A percentile compares a stretch with the other conserved stretches of the same genome.
phyloP scores from a whole-genome alignment of 2,797 vertebrate genomes.

The Leptatherina wallacei region DNA sequence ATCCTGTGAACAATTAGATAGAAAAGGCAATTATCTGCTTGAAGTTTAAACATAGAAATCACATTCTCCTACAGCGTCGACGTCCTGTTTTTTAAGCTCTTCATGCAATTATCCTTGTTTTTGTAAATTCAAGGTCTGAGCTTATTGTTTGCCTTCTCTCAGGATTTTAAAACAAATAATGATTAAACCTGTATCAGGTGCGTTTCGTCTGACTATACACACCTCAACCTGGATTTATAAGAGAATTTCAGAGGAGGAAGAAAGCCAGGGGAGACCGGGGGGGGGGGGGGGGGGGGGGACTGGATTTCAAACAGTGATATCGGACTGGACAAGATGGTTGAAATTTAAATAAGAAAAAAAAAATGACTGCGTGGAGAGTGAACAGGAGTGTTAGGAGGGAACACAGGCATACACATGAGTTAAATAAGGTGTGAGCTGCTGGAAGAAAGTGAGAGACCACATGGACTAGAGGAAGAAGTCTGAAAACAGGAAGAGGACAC shows the following conservation, averaged over 20 bases:
- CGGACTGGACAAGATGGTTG: slow-evolving; percentile 29
- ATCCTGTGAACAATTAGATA: slow-evolving; percentile 24
- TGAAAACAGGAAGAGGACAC: background rate
- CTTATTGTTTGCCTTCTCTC: slow-evolving; percentile 6
- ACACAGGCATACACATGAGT: slow-evolving; percentile 36
- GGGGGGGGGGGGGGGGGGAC: background rate
- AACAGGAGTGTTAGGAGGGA: slow-evolving; percentile 11
- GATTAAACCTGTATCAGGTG: slow-evolving; percentile 6
- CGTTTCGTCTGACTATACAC: slow-evolving; percentile 6
- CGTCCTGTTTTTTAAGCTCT: slow-evolving; percentile 14
- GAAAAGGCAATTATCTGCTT: slow-evolving; percentile 27
- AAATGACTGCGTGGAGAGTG: slow-evolving; percentile 20
- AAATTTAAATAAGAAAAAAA: slow-evolving; percentile 7
- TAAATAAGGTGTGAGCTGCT: slow-evolving; percentile 14
- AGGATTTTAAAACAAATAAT: slow-evolving; percentile 8
- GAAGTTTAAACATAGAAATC: slow-evolving; percentile 23
- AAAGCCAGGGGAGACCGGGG: slow-evolving; percentile 39
- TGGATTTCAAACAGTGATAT: slow-evolving; percentile 18
- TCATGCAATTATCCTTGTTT: slow-evolving; percentile 36
- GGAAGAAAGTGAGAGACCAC: slow-evolving; percentile 31
- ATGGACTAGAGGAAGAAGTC: slow-evolving; percentile 9
- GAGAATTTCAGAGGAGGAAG: slow-evolving; percentile 33
- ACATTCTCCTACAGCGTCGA: slow-evolving; percentile 4
- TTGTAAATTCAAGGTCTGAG: slow-evolving; percentile 29
- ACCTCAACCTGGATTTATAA: slow-evolving; percentile 28